A percentile compares a stretch with the other conserved stretches of the same genome.
Evolutionary conservation across 1,140 invertebrate genomes (phyloP).

Genomic region (Ectropis grisescens): DNA sequence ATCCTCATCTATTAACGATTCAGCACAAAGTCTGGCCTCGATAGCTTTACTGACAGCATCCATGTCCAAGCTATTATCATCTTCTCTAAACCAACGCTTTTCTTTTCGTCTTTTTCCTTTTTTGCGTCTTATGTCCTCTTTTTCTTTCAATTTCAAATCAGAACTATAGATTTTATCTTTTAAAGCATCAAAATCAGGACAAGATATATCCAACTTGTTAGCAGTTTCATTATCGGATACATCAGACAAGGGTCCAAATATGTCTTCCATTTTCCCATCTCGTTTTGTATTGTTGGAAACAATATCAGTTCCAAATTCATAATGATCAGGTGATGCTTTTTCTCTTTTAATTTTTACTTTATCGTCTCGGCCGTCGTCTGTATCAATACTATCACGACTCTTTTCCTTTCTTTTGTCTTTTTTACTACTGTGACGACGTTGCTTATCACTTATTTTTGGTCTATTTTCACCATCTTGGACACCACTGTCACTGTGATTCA

Average conservation of each 20-base stretch:
- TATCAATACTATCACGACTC: slow-evolving; percentile 70
- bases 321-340: slow-evolving; percentile 58
- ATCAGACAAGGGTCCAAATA: slow-evolving; percentile 88
- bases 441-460: slow-evolving; percentile 68
- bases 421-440: slow-evolving; percentile 75
- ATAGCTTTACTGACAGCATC: slow-evolving; percentile 84
- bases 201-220: slow-evolving; percentile 23
- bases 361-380: slow-evolving; percentile 66
- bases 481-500: slow-evolving; percentile 26
- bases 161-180: slow-evolving; percentile 27
- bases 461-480: slow-evolving; percentile 31
- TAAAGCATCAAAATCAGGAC: slow-evolving; percentile 18
- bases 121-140: slow-evolving; percentile 71
- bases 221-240: slow-evolving; percentile 67
- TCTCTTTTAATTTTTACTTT: slow-evolving; percentile 74
- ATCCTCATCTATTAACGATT: slow-evolving; percentile 52
- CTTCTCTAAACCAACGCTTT: slow-evolving; percentile 70
- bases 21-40: slow-evolving; percentile 82
- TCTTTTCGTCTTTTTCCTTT: slow-evolving; percentile 82
- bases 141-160: slow-evolving; percentile 50
- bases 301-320: slow-evolving; percentile 27
- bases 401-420: slow-evolving; percentile 82
- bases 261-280: slow-evolving; percentile 87
- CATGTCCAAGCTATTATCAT: slow-evolving; percentile 84
- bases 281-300: slow-evolving; percentile 62